Evolutionary conservation across 2,797 vertebrate genomes (phyloP).

Genomic region (Lacerta agilis): DNA sequence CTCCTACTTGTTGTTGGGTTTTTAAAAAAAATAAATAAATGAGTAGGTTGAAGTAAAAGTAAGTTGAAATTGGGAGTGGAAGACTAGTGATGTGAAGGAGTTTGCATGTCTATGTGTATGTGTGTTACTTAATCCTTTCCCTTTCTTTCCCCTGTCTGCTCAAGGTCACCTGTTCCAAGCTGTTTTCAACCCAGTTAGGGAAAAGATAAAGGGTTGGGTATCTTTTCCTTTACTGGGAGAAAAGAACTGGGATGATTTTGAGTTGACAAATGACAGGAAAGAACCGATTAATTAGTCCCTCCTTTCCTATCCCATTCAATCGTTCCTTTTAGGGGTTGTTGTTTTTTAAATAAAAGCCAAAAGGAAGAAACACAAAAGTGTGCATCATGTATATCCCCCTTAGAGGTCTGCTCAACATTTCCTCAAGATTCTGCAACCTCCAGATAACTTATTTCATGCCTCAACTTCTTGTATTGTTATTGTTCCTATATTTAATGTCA

Average conservation of each 20-base stretch:
- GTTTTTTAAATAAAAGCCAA: neutral
- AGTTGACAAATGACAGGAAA: neutral
- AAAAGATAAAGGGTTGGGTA: neutral
- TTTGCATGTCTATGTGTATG: too few relatives aligned
- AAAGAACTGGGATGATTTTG: neutral
- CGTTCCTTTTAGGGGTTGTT: neutral
- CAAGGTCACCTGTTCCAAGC: neutral
- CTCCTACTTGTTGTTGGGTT: too few relatives aligned
- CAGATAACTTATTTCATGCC: too few relatives aligned
- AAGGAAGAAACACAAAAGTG: neutral
- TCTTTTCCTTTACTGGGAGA: neutral
- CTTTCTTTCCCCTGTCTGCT: neutral
- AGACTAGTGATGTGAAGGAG: too few relatives aligned
- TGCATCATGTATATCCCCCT: neutral
- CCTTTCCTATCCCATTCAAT: neutral
- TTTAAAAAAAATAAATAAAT: too few relatives aligned
- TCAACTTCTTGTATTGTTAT: too few relatives aligned
- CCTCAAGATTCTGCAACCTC: too few relatives aligned
- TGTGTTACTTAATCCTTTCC: neutral
- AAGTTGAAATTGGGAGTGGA: too few relatives aligned
- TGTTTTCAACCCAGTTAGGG: neutral
- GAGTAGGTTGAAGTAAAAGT: too few relatives aligned
- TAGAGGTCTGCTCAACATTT: neutral
- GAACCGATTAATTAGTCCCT: neutral
- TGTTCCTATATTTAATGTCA: too few relatives aligned